These are phyloP conservation scores for Choreutis nemorana DNA, from an alignment of 2,888 invertebrate genomes.

Conservation along the genomic window DNA sequence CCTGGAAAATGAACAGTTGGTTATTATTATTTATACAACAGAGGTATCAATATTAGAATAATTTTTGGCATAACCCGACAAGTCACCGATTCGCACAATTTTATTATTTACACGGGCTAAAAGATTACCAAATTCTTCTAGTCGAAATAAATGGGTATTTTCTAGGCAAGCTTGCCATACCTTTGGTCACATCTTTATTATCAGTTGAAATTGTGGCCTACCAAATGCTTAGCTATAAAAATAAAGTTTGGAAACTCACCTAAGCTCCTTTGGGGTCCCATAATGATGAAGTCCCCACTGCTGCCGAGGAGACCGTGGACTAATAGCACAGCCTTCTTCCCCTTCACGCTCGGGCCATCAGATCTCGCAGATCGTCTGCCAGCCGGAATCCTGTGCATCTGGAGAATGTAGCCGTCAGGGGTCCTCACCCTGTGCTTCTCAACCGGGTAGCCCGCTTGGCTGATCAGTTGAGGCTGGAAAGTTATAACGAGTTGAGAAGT, in stretches of 20 bases:
- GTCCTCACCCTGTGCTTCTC: slow-evolving; percentile 61
- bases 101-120: no score
- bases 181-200: no score
- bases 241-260: no score
- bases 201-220: no score
- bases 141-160: no score
- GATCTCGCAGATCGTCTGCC: slow-evolving; percentile 35
- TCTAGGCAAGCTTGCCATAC: no score
- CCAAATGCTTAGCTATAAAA: no score
- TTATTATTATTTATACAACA: no score
- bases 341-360: slow-evolving; percentile 23
- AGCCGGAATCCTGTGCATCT: slow-evolving; percentile 68
- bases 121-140: no score
- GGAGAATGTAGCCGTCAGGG: slow-evolving; percentile 68
- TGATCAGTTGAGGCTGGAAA: slow-evolving; percentile 53
- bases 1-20: slow-evolving; percentile 33
- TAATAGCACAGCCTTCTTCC: slow-evolving; percentile 50
- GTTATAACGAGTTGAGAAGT: background rate
- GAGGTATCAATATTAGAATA: no score
- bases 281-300: slow-evolving; percentile 74
- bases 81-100: no score
- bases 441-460: slow-evolving; percentile 50
- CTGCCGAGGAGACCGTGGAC: slow-evolving; percentile 71
- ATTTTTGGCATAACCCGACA: no score
- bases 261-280: slow-evolving; percentile 71